A percentile compares a stretch with the other conserved stretches of the same genome.
phyloP scores from a whole-genome alignment of 2,888 invertebrate genomes.

The Epirrhoe alternata region DNA sequence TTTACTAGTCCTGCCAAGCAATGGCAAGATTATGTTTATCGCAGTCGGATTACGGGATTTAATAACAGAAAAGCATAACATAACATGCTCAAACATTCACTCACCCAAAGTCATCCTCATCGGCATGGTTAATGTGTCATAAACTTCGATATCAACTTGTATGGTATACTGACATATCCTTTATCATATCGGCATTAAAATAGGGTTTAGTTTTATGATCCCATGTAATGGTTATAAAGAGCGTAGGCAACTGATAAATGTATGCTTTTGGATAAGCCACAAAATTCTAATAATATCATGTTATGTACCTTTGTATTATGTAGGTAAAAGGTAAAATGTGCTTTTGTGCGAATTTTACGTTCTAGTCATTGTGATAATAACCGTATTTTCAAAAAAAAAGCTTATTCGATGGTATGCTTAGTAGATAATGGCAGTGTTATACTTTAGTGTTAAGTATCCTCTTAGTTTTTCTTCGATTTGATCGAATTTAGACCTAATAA shows the following conservation, averaged over 20 bases:
- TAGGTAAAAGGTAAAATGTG: constrained; percentile 33
- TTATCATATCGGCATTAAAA: constrained; percentile 66
- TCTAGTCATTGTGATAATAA: constrained; percentile 46
- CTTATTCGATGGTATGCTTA: constrained; percentile 17
- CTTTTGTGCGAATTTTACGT: constrained; percentile 37
- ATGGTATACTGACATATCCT: constrained; percentile 59
- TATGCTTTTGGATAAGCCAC: constrained; percentile 53
- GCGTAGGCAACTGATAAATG: constrained; percentile 51
- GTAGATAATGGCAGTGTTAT: constrained; percentile 2
- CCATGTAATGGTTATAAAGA: constrained; percentile 53
- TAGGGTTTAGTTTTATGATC: constrained; percentile 62
- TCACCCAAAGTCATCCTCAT: constrained; percentile 1
- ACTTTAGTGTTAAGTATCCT: not conserved
- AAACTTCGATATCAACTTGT: constrained; percentile 25
- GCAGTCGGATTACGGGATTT: too few relatives aligned
- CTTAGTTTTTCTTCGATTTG: constrained; percentile 6
- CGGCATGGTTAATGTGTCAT: constrained; percentile 16
- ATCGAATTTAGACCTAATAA: constrained; percentile 17
- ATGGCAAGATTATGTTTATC: too few relatives aligned
- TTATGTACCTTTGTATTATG: constrained; percentile 36
- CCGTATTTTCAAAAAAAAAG: constrained; percentile 31
- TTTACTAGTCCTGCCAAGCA: too few relatives aligned
- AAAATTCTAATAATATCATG: constrained; percentile 52
- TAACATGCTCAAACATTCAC: not conserved
- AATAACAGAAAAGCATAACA: too few relatives aligned